Conservation (phyloP, 2,888 invertebrate genomes). For the Acanthococcus lagerstroemiae region DNA sequence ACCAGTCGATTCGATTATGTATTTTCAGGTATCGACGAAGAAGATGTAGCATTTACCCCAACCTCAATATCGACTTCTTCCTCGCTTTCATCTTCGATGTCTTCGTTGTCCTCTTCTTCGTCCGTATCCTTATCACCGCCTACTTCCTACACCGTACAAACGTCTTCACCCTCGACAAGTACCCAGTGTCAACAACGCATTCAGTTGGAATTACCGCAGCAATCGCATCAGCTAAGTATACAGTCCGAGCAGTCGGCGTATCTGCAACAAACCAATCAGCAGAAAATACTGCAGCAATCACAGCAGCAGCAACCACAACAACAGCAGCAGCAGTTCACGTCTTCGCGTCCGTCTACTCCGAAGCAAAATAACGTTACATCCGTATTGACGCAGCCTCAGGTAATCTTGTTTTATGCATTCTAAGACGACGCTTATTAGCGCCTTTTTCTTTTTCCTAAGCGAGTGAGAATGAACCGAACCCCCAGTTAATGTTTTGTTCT, state of each 20-base stretch:
- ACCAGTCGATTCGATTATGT: background rate
- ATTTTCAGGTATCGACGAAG: conserved; percentile 50
- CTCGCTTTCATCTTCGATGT: conserved; percentile 14
- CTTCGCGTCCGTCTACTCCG: conserved; percentile 30
- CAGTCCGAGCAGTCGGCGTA: conserved; percentile 22
- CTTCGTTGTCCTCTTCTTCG: conserved; percentile 20
- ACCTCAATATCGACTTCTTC: conserved; percentile 23
- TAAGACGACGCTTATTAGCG: no score
- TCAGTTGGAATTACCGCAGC: conserved; percentile 35
- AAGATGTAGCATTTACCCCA: conserved; percentile 47
- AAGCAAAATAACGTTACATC: no score
- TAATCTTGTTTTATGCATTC: background rate
- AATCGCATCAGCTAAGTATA: conserved; percentile 12
- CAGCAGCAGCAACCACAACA: background rate
- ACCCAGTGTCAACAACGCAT: conserved; percentile 31
- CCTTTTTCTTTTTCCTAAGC: background rate
- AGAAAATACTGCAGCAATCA: conserved; percentile 3
- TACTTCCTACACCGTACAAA: conserved; percentile 6
- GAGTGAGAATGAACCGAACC: background rate
- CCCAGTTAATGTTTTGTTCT: background rate
- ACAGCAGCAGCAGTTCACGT: conserved; percentile 14
- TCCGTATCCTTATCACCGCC: conserved; percentile 17
- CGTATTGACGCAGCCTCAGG: no score
- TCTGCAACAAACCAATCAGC: background rate
- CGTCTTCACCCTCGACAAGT: conserved; percentile 13